These are phyloP conservation scores for Aphodius granarius DNA, from an alignment of 2,888 invertebrate species.

Conservation along the genomic window DNA sequence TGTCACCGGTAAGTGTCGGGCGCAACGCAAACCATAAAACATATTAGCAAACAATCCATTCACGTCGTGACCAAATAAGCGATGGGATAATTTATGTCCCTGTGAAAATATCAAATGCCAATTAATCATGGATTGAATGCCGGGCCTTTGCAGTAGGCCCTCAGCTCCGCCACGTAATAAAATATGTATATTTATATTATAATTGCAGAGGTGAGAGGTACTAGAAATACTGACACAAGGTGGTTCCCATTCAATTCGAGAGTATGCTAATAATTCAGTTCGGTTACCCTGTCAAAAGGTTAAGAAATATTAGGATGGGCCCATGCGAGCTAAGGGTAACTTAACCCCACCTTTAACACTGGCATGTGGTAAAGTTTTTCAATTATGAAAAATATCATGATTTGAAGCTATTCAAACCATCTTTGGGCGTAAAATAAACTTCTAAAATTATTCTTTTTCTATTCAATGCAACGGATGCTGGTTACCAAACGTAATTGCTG, in stretches of 20 bases:
- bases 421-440: too few relatives aligned
- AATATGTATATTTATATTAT: conserved; percentile 40
- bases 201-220: conserved; percentile 29
- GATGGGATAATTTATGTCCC: conserved; percentile 38
- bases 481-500: not conserved
- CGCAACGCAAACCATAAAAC: conserved; percentile 16
- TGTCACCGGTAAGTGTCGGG: not conserved
- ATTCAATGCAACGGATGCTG: too few relatives aligned
- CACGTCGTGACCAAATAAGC: conserved; percentile 29
- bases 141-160: conserved; percentile 33
- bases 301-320: conserved; percentile 28
- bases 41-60: conserved; percentile 31
- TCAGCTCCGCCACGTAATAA: conserved; percentile 37
- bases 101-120: conserved; percentile 41
- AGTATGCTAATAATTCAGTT: conserved; percentile 27
- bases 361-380: too few relatives aligned
- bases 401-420: too few relatives aligned
- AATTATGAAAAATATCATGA: too few relatives aligned
- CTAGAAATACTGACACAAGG: conserved; percentile 7
- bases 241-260: conserved; percentile 16
- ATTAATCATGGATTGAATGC: conserved; percentile 36
- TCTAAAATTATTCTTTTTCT: too few relatives aligned
- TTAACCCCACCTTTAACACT: not conserved
- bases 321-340: conserved; percentile 5
- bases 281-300: conserved; percentile 17